Base-by-base conservation (phyloP, 2,888 invertebrate species). In the Eristalis arbustorum region DNA sequence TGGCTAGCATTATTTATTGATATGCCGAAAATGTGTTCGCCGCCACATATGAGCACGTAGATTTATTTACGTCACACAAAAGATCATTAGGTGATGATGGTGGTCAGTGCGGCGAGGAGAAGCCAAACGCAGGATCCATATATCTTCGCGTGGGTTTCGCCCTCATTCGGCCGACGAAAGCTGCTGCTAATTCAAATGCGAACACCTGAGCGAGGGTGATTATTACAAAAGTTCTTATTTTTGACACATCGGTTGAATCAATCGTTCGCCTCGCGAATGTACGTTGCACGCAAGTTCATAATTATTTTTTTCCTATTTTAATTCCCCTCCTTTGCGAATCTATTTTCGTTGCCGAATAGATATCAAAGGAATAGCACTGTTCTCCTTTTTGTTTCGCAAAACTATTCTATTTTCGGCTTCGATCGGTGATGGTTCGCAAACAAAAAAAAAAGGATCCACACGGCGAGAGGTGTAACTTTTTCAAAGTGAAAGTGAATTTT, bases 261-360 rank as follows among this genome's bases (percentile, higher is more conserved):
- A 66, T 40, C 73, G 42, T n/a, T 74, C 37, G 67, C 68, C 49
- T 63, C 76, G 68, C 69, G 59, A 66, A 40, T 74, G 66, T 62
- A 78, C 71, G 71, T 49, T 78, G 83, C 74, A 87, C 79, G 82
- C 62, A 37, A 66, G 71, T 66, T 82, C 74, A 31, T 22, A 31
- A 31, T 31, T n/a, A 66, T 61, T 62, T 66, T 56, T 4, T 61
- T 56, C 13, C n/a, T 10, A 31, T 31, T 31, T n/a, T 42, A 11
- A 13, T 68, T 23, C 42, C 49, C 5, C 22, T 64, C 78, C 64
- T 87, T 79, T 83, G 83, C 74, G 64, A 83, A 87, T 87, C 87
- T 87, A 87, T 87, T 87, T 87, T 87, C 72, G 61, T 68, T 68
- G 71, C 40, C 72, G 87, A 79, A 83, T 82, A 82, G 85, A 87